These are phyloP conservation scores for Danio aesculapii DNA, from an alignment of 2,797 vertebrate species.

Conservation along the genomic window DNA sequence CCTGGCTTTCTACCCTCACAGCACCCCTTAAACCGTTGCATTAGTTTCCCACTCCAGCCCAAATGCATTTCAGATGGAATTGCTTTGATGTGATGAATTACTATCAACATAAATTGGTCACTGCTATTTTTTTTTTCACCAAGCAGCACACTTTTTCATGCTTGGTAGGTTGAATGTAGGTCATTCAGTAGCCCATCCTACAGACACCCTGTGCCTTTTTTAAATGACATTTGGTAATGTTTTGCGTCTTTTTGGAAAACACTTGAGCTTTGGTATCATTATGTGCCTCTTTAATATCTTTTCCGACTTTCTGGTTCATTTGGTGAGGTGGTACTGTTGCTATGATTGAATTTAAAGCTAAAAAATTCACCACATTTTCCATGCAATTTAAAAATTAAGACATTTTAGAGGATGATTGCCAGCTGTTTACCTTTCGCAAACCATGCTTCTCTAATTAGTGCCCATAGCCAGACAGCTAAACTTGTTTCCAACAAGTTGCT, in stretches of 20 bases:
- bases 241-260: slow-evolving; percentile 1
- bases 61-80: slow-evolving; percentile 46
- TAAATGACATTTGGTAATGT: neutral
- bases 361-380: neutral
- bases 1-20: slow-evolving; percentile 16
- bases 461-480: slow-evolving; percentile 24
- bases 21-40: slow-evolving; percentile 30
- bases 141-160: slow-evolving; percentile 35
- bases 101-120: slow-evolving; percentile 41
- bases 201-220: neutral
- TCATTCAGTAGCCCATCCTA: slow-evolving; percentile 28
- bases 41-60: slow-evolving; percentile 30
- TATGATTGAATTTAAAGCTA: neutral
- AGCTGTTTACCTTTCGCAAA: slow-evolving; percentile 25
- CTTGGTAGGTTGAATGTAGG: slow-evolving; percentile 37
- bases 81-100: slow-evolving; percentile 47
- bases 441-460: slow-evolving; percentile 13
- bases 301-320: neutral
- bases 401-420: neutral
- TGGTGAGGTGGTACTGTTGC: neutral
- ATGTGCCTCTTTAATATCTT: slow-evolving; percentile 36
- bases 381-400: neutral
- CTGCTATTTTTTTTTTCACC: slow-evolving; percentile 43
- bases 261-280: slow-evolving; percentile 30
- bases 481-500: slow-evolving; percentile 6